These are phyloP conservation scores for Datnioides undecimradiatus DNA, from an alignment of 2,113 vertebrate species.

Conservation along the genomic window DNA sequence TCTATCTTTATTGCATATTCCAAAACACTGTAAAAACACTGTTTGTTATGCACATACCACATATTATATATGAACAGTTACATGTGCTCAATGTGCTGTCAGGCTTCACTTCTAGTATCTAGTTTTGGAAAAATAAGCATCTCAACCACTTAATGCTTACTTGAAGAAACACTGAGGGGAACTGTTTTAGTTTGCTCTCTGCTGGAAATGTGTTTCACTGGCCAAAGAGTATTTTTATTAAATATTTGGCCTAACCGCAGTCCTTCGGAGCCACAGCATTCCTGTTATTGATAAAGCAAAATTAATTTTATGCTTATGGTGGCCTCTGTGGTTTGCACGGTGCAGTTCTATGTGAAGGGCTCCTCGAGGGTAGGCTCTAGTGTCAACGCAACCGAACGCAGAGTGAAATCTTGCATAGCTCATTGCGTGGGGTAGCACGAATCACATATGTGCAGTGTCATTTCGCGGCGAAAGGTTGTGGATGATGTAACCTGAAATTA, in stretches of 20 bases:
- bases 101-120: background rate
- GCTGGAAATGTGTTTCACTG: too few species aligned
- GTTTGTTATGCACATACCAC: background rate
- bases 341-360: background rate
- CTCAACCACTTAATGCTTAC: too few species aligned
- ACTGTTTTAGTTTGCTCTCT: too few species aligned
- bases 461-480: background rate
- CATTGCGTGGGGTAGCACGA: background rate
- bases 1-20: background rate
- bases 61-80: too few species aligned
- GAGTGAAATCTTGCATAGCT: background rate
- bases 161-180: too few species aligned
- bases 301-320: background rate
- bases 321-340: constrained; percentile 18
- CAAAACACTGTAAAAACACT: too few species aligned
- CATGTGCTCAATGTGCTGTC: too few species aligned
- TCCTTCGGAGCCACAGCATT: background rate
- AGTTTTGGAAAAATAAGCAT: background rate
- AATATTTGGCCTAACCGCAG: background rate
- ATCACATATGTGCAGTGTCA: background rate
- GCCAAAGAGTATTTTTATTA: too few species aligned
- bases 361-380: background rate
- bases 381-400: background rate
- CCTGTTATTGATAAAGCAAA: background rate
- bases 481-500: background rate